Percentiles rank a stretch among this genome's conserved stretches.
These are phyloP conservation scores for Hippasteria phrygiana DNA, from an alignment of 53 echinoderm and acorn worm species.

Conservation along the genomic window DNA sequence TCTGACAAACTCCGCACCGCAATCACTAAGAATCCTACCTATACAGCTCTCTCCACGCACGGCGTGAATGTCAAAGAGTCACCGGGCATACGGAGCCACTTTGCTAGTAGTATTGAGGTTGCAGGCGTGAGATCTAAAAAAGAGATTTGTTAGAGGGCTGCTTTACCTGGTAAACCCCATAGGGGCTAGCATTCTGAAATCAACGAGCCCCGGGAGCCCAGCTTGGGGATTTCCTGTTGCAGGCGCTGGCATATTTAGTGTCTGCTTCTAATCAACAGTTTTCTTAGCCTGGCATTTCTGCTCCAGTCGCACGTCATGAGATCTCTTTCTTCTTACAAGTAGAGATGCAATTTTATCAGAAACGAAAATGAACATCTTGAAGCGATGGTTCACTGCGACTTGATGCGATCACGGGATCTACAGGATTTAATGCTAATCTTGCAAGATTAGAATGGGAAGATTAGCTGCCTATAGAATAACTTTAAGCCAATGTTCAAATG, in stretches of 20 bases:
- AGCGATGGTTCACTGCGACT: too few species aligned
- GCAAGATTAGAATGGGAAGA: too few species aligned
- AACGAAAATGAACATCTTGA: too few species aligned
- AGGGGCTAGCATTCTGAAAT: background rate
- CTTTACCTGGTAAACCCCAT: background rate
- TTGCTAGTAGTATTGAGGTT: too few species aligned
- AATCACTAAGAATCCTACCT: background rate
- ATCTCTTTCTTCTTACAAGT: background rate
- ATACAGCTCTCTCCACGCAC: background rate
- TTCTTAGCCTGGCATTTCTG: background rate
- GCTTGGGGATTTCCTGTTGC: background rate
- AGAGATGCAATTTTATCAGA: background rate
- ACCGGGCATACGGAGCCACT: background rate
- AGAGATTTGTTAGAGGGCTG: background rate
- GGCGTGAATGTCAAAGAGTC: slow-evolving; percentile 7
- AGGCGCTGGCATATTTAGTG: background rate
- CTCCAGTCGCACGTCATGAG: background rate
- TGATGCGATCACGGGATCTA: too few species aligned
- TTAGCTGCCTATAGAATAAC: too few species aligned
- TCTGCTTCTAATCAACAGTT: slow-evolving; percentile 8
- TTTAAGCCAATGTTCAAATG: too few species aligned
- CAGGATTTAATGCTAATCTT: too few species aligned
- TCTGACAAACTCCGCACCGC: background rate
- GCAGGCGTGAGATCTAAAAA: background rate
- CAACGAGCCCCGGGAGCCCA: background rate